Evolutionary conservation across 2,888 invertebrate species (phyloP).

Genomic region (Apotomis betuletana): DNA sequence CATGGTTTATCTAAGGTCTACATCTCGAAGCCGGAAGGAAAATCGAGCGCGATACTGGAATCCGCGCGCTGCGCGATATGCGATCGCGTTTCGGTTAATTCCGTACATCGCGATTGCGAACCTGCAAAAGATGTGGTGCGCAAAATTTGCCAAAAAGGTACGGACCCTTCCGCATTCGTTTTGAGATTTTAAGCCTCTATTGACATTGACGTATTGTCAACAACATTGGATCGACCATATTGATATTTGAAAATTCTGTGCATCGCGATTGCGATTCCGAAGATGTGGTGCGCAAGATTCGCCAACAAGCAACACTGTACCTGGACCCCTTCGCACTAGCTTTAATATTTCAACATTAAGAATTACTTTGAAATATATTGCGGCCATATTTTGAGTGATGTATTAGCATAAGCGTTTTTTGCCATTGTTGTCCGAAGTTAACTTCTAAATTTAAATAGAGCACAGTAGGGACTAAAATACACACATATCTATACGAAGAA

Average conservation of each 20-base stretch:
- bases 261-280: conserved; percentile 46
- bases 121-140: conserved; percentile 45
- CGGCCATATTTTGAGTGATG: too few species aligned
- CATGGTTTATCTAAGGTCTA: conserved; percentile 8
- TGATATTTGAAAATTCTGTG: conserved; percentile 13
- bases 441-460: too few species aligned
- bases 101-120: conserved; percentile 43
- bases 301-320: conserved; percentile 36
- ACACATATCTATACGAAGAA: too few species aligned
- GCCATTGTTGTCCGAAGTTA: too few species aligned
- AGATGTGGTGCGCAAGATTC: conserved; percentile 45
- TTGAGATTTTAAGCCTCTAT: too few species aligned
- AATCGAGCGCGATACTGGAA: conserved; percentile 8
- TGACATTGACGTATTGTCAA: too few species aligned
- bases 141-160: conserved; percentile 43
- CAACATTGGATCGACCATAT: too few species aligned
- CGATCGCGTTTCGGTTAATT: conserved; percentile 39
- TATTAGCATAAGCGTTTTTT: too few species aligned
- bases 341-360: too few species aligned
- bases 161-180: neutral
- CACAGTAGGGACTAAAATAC: too few species aligned
- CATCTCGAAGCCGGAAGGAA: conserved; percentile 27
- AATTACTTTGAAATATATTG: too few species aligned
- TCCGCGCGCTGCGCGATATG: conserved; percentile 44
- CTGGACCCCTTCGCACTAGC: neutral